These are phyloP conservation scores for Nothoprocta perdicaria DNA, from an alignment of 2,113 vertebrate genomes.

Conservation along the genomic window DNA sequence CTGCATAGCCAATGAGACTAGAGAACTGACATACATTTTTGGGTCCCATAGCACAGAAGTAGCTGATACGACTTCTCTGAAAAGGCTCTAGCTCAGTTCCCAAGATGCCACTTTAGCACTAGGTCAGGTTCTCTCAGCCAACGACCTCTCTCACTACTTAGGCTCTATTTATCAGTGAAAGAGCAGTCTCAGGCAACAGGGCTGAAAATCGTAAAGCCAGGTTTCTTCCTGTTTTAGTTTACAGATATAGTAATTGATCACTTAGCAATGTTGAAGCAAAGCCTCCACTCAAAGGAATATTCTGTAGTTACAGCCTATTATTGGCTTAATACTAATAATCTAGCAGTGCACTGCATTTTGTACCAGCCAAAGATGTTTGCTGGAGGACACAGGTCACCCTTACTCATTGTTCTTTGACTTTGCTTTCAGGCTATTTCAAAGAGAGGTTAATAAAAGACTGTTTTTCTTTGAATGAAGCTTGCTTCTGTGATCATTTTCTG, in stretches of 20 bases:
- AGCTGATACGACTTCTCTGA: not conserved
- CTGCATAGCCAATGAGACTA: not conserved
- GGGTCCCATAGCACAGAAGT: rapidly evolving
- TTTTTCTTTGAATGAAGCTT: constrained; percentile 21
- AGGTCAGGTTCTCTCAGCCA: not conserved
- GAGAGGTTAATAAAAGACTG: constrained; percentile 33
- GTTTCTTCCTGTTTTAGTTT: not conserved
- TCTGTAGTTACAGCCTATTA: not conserved
- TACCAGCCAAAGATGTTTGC: not conserved
- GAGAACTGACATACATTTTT: not conserved
- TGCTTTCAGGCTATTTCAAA: constrained; percentile 59
- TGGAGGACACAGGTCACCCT: not conserved
- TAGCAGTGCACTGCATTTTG: not conserved
- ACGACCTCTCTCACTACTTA: not conserved
- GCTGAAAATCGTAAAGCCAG: not conserved
- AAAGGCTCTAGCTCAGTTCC: not conserved
- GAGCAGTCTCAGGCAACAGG: not conserved
- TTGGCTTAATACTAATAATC: rapidly evolving
- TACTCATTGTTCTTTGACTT: constrained; percentile 45
- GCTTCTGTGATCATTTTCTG: constrained; percentile 59
- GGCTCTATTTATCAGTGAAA: rapidly evolving
- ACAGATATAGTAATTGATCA: not conserved
- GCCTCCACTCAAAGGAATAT: not conserved
- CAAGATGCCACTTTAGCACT: not conserved
- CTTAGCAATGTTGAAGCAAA: not conserved